phyloP scores from a whole-genome alignment of 2,113 vertebrate genomes.

The Phrynosoma platyrhinos region DNA sequence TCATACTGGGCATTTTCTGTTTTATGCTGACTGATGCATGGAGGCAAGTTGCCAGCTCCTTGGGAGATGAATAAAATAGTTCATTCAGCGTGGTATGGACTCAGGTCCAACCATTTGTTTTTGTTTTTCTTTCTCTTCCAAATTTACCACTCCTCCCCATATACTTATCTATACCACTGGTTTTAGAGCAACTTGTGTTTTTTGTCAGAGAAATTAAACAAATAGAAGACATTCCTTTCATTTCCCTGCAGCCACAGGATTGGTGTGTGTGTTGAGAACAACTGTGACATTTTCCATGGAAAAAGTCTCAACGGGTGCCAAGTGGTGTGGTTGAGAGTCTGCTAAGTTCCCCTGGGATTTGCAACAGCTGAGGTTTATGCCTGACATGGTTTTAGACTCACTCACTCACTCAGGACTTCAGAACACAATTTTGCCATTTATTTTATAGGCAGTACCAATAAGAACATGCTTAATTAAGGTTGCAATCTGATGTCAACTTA shows the following conservation, averaged over 20 bases:
- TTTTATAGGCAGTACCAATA: neutral
- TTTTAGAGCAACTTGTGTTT: neutral
- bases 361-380: slow-evolving; percentile 14
- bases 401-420: neutral
- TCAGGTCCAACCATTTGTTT: neutral
- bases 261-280: neutral
- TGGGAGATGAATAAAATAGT: neutral
- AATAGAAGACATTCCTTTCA: neutral
- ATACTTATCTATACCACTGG: neutral
- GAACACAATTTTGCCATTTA: neutral
- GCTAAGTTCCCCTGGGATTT: slow-evolving; percentile 17
- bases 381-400: neutral
- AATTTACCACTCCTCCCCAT: neutral
- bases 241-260: neutral
- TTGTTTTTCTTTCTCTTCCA: neutral
- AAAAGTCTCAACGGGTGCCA: slow-evolving; percentile 2
- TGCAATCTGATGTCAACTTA: neutral
- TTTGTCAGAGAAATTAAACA: neutral
- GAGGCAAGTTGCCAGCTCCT: neutral
- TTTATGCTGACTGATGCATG: neutral
- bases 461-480: neutral
- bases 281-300: slow-evolving; percentile 4
- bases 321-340: neutral
- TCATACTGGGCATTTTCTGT: neutral
- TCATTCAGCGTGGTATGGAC: neutral